Conservation (phyloP, 2,113 vertebrate species). For the Grammomys surdaster region DNA sequence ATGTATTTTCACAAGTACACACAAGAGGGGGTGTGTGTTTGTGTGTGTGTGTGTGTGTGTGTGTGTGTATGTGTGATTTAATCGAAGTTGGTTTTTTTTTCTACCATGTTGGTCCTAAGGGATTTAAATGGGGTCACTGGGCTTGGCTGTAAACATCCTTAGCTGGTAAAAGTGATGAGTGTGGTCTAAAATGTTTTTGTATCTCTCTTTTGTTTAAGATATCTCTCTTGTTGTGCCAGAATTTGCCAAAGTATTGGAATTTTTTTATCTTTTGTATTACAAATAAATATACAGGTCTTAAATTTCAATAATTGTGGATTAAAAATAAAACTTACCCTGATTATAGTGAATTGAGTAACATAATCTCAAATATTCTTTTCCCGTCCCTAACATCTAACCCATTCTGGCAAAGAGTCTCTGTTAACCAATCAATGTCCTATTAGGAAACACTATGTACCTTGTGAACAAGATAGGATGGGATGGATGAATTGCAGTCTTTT, state of each 20-base stretch:
- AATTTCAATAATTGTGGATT: not conserved
- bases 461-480: not conserved
- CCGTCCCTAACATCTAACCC: not conserved
- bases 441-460: not conserved
- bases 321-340: not conserved
- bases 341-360: not conserved
- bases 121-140: not conserved
- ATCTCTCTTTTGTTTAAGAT: not conserved
- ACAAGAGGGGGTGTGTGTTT: no score
- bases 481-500: not conserved
- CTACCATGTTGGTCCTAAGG: not conserved
- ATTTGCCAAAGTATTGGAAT: not conserved
- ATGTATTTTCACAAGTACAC: not conserved
- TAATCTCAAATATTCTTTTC: not conserved
- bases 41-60: no score
- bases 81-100: not conserved
- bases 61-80: not conserved
- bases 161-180: not conserved
- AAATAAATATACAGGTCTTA: not conserved
- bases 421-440: not conserved
- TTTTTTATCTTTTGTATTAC: not conserved
- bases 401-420: not conserved
- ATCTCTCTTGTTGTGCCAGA: not conserved
- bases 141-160: not conserved
- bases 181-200: not conserved